Base-by-base conservation (phyloP, 2,113 vertebrate species). In the Oryzias curvinotus region DNA sequence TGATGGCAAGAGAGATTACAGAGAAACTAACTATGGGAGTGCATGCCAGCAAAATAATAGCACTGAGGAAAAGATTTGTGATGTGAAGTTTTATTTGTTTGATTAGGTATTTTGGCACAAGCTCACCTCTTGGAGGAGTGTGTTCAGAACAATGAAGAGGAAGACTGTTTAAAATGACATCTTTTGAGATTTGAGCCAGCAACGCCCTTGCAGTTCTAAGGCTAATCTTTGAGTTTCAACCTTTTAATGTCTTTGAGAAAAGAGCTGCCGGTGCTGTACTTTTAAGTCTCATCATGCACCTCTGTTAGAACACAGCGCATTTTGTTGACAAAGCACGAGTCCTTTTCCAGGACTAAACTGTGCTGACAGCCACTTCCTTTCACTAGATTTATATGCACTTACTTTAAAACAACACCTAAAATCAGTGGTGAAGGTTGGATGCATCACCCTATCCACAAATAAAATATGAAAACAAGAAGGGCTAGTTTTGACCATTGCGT, bases 341-440 rank as follows among this genome's bases (percentile, higher is more conserved):
- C 73, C 82, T 78, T 72, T 71, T 80, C 67, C 81, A 36, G 55
- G 59, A 53, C 59, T 55, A 67, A 87, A 84, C 77, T 82, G 70
- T 78, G 80, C 73, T 85, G 88, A 89, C 82, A 89, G 76, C 56
- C 65, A 84, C 85, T 87, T 90, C 86, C 77, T 75, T 67, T 61
- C 56, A 73, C 56, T 54, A 82, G 74, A 83, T 87, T 79, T 80
- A 81, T 71, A 54, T 65, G 68, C 69, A 75, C 74, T 69, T 58
- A 74, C 71, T 71, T 53, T 43, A 49, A 77, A 57, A 82, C 75
- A 85, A 80, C 68, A 73, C 75, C 78, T 82, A 73, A 73, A 57
- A 64, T 67, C 69, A 85, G 59, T 50, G 54, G 65, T 46, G 7
- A 47, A 57, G 77, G 75, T 60, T 61, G 61, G 49, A 66, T 48